Percentiles rank a stretch among this genome's conserved stretches.
These are phyloP conservation scores for Cichlasoma orientale DNA, from an alignment of 2,797 vertebrate species.

Conservation along the genomic window DNA sequence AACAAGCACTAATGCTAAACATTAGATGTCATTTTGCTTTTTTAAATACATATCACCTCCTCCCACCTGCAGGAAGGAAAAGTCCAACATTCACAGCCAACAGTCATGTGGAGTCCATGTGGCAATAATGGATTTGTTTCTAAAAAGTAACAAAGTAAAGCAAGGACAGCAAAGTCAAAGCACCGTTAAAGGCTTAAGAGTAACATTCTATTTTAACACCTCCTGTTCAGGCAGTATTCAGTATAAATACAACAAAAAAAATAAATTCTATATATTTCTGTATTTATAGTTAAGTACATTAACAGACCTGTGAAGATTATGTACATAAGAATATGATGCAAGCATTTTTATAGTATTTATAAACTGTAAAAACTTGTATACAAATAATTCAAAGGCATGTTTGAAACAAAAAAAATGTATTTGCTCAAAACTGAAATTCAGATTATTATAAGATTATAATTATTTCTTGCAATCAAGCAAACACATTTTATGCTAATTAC, in stretches of 20 bases:
- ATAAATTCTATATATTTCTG: too few relatives aligned
- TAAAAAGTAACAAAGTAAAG: constrained; percentile 51
- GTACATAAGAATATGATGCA: background rate
- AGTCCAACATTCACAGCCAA: constrained; percentile 65
- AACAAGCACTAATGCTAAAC: constrained; percentile 76
- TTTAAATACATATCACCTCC: constrained; percentile 78
- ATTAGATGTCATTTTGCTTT: constrained; percentile 84
- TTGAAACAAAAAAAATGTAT: background rate
- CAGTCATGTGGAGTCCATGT: constrained; percentile 51
- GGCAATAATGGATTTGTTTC: constrained; percentile 65
- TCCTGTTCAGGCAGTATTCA: background rate
- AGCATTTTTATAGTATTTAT: background rate
- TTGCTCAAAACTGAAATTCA: background rate
- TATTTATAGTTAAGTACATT: background rate
- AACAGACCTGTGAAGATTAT: background rate
- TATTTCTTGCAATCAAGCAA: background rate
- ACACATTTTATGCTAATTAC: background rate
- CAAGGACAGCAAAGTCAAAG: constrained; percentile 18
- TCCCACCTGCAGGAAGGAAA: constrained; percentile 78
- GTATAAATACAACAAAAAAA: background rate
- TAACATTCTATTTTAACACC: background rate
- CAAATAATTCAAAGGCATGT: background rate
- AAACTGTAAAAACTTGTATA: background rate
- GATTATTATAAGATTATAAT: background rate
- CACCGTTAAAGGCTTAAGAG: background rate